Base-by-base conservation (phyloP, 2,797 vertebrate species). In the Psittacula derbiana region DNA sequence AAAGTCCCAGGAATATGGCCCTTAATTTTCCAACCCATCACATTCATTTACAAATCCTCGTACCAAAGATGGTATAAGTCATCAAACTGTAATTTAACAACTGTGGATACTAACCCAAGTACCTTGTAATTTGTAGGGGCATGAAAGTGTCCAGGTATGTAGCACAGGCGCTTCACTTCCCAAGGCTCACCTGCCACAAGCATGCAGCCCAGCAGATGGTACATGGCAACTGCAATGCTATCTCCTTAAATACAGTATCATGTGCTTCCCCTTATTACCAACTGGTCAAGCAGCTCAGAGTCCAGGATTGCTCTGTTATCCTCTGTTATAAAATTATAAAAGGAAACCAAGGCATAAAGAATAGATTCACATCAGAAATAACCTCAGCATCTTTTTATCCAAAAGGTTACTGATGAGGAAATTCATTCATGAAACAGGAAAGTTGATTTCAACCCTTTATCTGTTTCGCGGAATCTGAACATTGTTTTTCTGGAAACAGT, bases 41-140 rank as follows among this genome's bases (percentile, higher is more conserved):
- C 21, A 28, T 30, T 30, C 7, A 44, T 47, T 85, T 43, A 36
- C 74, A 73, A 16, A 76, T 49, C n/a, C 38, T 24, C 3, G 2
- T 24, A 58, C n/a, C 55, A 58, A 80, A 57, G 10, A 5, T 5
- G n/a, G 17, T 20, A 33, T 3, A 1, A 60, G 25, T 27, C 53
- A 49, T 19, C 1, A 0, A 80, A 36, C 64, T 17, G 19, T 17
- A 60, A 40, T 30, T 23, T 17, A 60, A 76, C 0, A 0, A 31
- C 20, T 38, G n/a, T 70, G 60, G 25, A 16, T 44, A 17, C n/a
- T 46, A 55, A 75, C 30, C n/a, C 52, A 67, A 72, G 40, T 4
- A 27, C 8, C 23, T 72, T 71, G 64, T 13, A 60, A 80, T 36
- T 3, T 52, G 20, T 5, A 89, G 67, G 86, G 50, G 25, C 1